Conservation (phyloP, 2,797 vertebrate species). For the Amblyopsis hoosieri region DNA sequence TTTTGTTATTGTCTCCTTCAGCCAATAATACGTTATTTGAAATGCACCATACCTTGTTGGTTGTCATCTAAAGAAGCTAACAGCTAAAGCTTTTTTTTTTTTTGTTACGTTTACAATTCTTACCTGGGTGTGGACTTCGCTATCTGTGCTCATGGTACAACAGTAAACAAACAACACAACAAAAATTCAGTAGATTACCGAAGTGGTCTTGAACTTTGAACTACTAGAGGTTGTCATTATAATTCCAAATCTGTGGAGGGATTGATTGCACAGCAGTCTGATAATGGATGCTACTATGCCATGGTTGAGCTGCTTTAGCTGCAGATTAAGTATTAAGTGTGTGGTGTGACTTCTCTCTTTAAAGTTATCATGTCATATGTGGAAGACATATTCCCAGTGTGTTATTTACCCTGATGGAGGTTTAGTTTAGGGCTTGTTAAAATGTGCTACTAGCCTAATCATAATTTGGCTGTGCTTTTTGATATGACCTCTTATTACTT, state of each 20-base stretch:
- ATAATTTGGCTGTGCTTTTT: not conserved
- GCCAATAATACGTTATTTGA: not conserved
- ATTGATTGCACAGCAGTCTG: not conserved
- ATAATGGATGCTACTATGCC: not conserved
- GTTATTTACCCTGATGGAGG: not conserved
- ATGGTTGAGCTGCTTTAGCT: too few species aligned
- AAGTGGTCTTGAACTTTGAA: slow-evolving; percentile 10
- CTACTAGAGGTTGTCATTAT: not conserved
- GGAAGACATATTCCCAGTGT: not conserved
- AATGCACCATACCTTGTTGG: not conserved
- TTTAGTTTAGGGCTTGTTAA: not conserved
- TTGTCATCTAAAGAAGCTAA: too few species aligned
- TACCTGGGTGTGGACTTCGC: not conserved
- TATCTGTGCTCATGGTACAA: not conserved
- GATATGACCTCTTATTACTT: not conserved
- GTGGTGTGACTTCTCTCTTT: too few species aligned
- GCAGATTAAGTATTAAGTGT: too few species aligned
- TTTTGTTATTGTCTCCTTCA: slow-evolving; percentile 24
- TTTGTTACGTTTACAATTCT: too few species aligned
- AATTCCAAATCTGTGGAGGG: not conserved
- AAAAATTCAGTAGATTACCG: not conserved
- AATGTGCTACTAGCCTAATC: not conserved
- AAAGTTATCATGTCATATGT: not conserved
- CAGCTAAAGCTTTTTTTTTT: too few species aligned
- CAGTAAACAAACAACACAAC: not conserved